Evolutionary conservation across 1,140 invertebrate species (phyloP).

Genomic region (Dufourea novaeangliae): DNA sequence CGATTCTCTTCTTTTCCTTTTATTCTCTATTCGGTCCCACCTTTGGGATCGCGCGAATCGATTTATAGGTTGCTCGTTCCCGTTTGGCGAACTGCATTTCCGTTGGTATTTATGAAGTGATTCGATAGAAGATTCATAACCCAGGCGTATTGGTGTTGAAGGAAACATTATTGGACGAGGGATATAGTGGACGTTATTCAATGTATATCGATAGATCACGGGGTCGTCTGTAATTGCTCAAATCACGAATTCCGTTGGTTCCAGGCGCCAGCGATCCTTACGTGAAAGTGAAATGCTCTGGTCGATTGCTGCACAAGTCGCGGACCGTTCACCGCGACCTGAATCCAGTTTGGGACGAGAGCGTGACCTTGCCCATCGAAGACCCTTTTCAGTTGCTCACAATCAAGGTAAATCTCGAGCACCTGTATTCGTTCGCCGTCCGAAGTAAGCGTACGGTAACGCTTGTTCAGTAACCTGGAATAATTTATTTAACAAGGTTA

Average conservation of each 20-base stretch:
- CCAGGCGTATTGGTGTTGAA: no score
- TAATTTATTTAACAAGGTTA: conserved; percentile 8
- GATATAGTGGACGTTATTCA: no score
- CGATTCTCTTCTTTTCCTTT: not conserved
- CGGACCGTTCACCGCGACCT: conserved; percentile 94
- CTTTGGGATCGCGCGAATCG: no score
- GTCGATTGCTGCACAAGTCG: conserved; percentile 95
- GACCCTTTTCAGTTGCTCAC: conserved; percentile 94
- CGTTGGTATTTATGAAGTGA: no score
- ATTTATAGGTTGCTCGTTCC: no score
- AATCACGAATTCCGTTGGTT: conserved; percentile 43
- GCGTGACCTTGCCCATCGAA: conserved; percentile 96
- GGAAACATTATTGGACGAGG: no score
- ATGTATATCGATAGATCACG: no score
- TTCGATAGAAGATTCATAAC: no score
- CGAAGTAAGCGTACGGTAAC: not conserved
- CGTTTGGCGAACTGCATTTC: no score
- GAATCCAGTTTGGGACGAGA: conserved; percentile 98
- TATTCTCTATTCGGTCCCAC: no score
- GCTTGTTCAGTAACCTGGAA: not conserved
- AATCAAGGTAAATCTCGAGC: conserved; percentile 87
- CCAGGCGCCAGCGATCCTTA: conserved; percentile 98
- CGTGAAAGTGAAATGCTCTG: conserved; percentile 97
- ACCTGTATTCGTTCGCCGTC: no score
- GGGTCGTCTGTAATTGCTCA: no score